Evolutionary conservation across 1,140 invertebrate species (phyloP).

Genomic region (Rhynchophorus ferrugineus): DNA sequence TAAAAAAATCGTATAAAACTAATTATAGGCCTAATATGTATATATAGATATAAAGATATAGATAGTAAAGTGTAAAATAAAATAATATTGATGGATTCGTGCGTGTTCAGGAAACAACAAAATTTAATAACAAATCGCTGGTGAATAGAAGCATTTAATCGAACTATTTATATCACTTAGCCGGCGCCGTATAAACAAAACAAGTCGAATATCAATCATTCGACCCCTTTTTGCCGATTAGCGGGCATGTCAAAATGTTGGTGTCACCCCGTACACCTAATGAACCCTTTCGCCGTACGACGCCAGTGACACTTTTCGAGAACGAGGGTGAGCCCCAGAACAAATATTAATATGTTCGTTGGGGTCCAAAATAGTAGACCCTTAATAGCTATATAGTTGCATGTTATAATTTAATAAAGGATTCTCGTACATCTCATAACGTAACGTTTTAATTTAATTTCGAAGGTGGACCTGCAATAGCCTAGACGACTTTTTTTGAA

Average conservation of each 20-base stretch:
- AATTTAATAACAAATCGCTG: too few species aligned
- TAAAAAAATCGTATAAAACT: too few species aligned
- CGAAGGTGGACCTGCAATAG: too few species aligned
- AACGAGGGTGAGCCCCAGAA: slow-evolving; percentile 21
- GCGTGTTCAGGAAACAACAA: too few species aligned
- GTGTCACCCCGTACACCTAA: slow-evolving; percentile 22
- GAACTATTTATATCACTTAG: background rate
- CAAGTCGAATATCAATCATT: slow-evolving; percentile 20
- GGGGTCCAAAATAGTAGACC: slow-evolving; percentile 19
- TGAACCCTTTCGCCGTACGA: slow-evolving; percentile 17
- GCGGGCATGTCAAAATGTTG: slow-evolving; percentile 18
- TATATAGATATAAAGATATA: too few species aligned
- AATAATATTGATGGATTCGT: too few species aligned
- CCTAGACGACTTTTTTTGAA: too few species aligned
- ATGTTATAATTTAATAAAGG: slow-evolving; percentile 35
- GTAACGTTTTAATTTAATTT: slow-evolving; percentile 35
- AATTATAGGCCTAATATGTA: too few species aligned
- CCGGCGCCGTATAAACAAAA: slow-evolving; percentile 7
- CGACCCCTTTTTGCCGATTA: slow-evolving; percentile 15
- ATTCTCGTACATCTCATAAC: slow-evolving; percentile 26
- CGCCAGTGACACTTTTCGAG: slow-evolving; percentile 22
- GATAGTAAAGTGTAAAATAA: too few species aligned
- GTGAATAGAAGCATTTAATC: background rate
- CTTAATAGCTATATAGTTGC: slow-evolving; percentile 31
- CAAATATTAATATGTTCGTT: slow-evolving; percentile 26